Conservation (phyloP, 2,888 invertebrate species). For the Parthenolecanium corni region DNA sequence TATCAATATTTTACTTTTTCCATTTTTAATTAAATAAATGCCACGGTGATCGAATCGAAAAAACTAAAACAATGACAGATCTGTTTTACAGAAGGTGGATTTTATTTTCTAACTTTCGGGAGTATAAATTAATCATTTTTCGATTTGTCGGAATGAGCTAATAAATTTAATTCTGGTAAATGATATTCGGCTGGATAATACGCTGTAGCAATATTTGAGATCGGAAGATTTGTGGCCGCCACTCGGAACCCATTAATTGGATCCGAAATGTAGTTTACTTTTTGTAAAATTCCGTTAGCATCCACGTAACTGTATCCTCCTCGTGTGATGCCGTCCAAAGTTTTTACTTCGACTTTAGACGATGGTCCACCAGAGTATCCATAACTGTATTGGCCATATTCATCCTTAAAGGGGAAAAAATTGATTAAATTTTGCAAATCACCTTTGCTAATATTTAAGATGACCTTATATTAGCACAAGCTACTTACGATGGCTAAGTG, state of each 20-base stretch:
- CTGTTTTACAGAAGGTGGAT: neutral
- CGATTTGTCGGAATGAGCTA: slow-evolving; percentile 6
- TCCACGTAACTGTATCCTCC: slow-evolving; percentile 57
- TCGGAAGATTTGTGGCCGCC: slow-evolving; percentile 51
- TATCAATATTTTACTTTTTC: no score
- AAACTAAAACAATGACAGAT: neutral
- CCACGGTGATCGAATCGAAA: neutral
- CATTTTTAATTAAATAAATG: neutral
- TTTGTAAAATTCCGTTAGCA: slow-evolving; percentile 51
- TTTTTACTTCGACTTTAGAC: slow-evolving; percentile 37
- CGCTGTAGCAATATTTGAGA: slow-evolving; percentile 10
- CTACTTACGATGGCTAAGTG: no score
- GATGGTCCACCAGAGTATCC: slow-evolving; percentile 38
- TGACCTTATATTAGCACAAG: no score
- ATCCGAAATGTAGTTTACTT: slow-evolving; percentile 53
- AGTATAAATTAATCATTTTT: neutral
- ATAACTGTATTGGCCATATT: slow-evolving; percentile 38
- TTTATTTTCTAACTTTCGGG: no score
- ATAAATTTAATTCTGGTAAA: slow-evolving; percentile 12
- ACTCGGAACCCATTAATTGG: slow-evolving; percentile 52
- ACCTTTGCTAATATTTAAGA: no score
- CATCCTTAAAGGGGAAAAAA: slow-evolving; percentile 33
- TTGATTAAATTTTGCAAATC: no score
- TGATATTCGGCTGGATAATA: slow-evolving; percentile 23
- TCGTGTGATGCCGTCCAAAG: slow-evolving; percentile 39